These are phyloP conservation scores for Bombycilla garrulus DNA, from an alignment of 2,113 vertebrate species.

Conservation along the genomic window DNA sequence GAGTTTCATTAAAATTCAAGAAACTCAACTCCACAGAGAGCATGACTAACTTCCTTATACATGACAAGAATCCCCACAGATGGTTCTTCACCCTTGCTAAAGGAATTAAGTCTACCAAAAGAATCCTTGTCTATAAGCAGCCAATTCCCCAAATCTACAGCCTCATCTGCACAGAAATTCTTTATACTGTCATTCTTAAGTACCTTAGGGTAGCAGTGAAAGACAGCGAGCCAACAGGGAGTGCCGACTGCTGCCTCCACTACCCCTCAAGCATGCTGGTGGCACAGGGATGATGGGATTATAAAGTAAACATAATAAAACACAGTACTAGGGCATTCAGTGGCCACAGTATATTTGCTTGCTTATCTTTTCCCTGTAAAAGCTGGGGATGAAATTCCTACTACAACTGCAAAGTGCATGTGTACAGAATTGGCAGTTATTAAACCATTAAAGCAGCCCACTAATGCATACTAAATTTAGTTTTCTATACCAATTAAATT, in stretches of 20 bases:
- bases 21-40: constrained; percentile 72
- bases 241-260: constrained; percentile 61
- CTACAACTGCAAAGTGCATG: constrained; percentile 33
- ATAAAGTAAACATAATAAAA: constrained; percentile 81
- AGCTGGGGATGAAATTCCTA: constrained; percentile 57
- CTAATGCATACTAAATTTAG: constrained; percentile 53
- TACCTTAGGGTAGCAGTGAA: constrained; percentile 78
- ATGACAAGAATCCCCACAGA: constrained; percentile 79
- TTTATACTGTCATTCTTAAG: constrained; percentile 84
- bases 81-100: constrained; percentile 75
- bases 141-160: constrained; percentile 79
- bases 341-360: constrained; percentile 67
- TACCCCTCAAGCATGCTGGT: constrained; percentile 76
- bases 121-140: constrained; percentile 74
- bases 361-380: constrained; percentile 52
- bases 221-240: constrained; percentile 75
- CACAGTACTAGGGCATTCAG: constrained; percentile 64
- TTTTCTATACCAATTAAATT: constrained; percentile 61
- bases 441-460: constrained; percentile 66
- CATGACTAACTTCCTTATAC: constrained; percentile 77
- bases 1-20: constrained; percentile 81
- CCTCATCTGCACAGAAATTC: constrained; percentile 80
- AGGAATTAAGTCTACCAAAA: constrained; percentile 78
- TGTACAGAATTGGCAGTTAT: constrained; percentile 61
- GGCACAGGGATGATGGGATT: constrained; percentile 75